Base-by-base conservation (phyloP, 2,113 vertebrate species). In the Pelvicachromis taeniatus region DNA sequence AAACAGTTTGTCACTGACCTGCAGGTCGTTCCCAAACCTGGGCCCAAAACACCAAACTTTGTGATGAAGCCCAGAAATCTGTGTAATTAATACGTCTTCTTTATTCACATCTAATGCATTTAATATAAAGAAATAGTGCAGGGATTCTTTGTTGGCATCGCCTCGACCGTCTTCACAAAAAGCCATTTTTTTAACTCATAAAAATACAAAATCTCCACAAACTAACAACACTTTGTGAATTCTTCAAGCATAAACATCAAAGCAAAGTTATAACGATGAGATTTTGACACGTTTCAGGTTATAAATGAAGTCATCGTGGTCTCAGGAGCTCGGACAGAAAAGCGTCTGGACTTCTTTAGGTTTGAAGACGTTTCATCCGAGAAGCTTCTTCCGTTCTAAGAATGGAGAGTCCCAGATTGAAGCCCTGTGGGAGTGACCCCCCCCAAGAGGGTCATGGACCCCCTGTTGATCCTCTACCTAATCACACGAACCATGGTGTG, bases 21-120 rank as follows among this genome's bases (percentile, higher is more conserved):
- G 96, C 80, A 99, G 95, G 91, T 99, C 98, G 29, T 98, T 97
- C 23, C 98, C 98, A 95, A 99, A 99, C 93, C 99, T 99, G 82
- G 42, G 13, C 83, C 50, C 16, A 7, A 38, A 16, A 45, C 38
- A 4, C 3, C 21, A 48, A 73, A 73, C 42, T 73, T 10, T 0
- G 17, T 68, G 42, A 68, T n/a, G 23, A 68, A 68, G 9, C 40
- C 7, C 65, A 19, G 40, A 73, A 26, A 29, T 73, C 14, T 73
- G 21, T 45, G 38, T 26, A 26, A 42, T 40, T 68, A 42, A 45
- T 11, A 17, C 0, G 13, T 17, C 8, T 6, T 6, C 14, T 70
- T 45, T 26, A 70, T 70, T 70, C 38, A 0, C 17, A 63, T 4
- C 38, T 7, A 19, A 55, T 55, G 9, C 19, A 14, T 56, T 14